Evolutionary conservation across 2,888 invertebrate genomes (phyloP).

Genomic region (Heliconius cydno): DNA sequence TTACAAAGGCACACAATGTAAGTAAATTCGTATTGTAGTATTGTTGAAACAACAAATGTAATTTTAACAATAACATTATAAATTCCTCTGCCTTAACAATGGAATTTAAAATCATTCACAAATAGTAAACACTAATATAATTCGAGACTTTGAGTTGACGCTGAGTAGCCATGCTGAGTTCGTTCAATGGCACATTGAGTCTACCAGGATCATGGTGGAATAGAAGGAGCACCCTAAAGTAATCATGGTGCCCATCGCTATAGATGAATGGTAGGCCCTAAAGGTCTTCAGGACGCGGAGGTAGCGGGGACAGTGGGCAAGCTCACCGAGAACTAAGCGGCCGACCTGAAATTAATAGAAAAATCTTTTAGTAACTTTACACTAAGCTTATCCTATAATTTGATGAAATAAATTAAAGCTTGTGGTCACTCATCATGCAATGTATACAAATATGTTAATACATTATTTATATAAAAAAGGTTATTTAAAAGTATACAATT

Average conservation of each 20-base stretch:
- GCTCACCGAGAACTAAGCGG: conserved; percentile 86
- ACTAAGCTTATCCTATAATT: not conserved
- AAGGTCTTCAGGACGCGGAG: conserved; percentile 89
- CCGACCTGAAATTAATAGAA: conserved; percentile 81
- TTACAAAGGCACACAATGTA: not conserved
- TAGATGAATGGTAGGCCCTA: conserved; percentile 89
- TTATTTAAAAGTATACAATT: too few relatives aligned
- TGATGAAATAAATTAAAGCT: too few relatives aligned
- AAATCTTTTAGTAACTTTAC: not conserved
- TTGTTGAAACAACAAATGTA: not conserved
- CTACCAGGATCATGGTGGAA: conserved; percentile 77
- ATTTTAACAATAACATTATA: conserved; percentile 5
- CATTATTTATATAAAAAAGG: too few relatives aligned
- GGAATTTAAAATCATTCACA: conserved; percentile 2
- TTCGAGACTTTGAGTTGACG: conserved; percentile 39
- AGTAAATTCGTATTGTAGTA: not conserved
- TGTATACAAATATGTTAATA: too few relatives aligned
- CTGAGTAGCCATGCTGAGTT: conserved; percentile 26
- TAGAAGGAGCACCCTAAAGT: conserved; percentile 76
- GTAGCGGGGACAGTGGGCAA: conserved; percentile 91
- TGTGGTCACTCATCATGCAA: too few relatives aligned
- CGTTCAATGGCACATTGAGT: conserved; percentile 71
- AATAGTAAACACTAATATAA: conserved; percentile 25
- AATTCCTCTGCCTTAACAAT: not conserved
- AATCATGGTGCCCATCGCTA: conserved; percentile 91